Conservation (phyloP, 1,140 invertebrate genomes). For the Octopus sinensis region DNA sequence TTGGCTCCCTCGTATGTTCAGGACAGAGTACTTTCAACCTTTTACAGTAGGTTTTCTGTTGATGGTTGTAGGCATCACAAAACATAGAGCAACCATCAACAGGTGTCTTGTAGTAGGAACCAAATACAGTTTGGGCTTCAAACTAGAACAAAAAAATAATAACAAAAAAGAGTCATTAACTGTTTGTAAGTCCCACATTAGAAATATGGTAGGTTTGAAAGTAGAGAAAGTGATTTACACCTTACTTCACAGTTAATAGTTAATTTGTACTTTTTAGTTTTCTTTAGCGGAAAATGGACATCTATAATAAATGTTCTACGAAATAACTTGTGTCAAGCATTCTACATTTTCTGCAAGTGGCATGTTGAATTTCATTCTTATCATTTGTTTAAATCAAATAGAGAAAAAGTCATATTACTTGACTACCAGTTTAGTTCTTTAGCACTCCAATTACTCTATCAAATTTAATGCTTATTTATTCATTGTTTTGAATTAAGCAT, state of each 20-base stretch:
- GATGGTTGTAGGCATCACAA: slow-evolving; percentile 92
- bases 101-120: slow-evolving; percentile 86
- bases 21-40: slow-evolving; percentile 91
- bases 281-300: no score
- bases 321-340: no score
- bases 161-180: background rate
- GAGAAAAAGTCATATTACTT: no score
- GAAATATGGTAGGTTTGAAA: background rate
- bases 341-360: no score
- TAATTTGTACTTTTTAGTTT: background rate
- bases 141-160: slow-evolving; percentile 63
- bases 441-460: no score
- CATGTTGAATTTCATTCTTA: no score
- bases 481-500: no score
- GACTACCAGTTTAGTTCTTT: no score
- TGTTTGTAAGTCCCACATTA: background rate
- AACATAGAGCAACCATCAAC: slow-evolving; percentile 96
- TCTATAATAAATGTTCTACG: no score
- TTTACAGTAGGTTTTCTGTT: slow-evolving; percentile 92
- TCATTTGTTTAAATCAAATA: no score
- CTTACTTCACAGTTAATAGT: background rate
- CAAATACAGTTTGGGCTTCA: slow-evolving; percentile 95
- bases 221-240: background rate
- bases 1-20: slow-evolving; percentile 95
- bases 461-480: no score